A percentile compares a stretch with the other conserved stretches of the same genome.
These are phyloP conservation scores for Megaceryle maxima DNA, from an alignment of 2,113 vertebrate species.

Conservation along the genomic window DNA sequence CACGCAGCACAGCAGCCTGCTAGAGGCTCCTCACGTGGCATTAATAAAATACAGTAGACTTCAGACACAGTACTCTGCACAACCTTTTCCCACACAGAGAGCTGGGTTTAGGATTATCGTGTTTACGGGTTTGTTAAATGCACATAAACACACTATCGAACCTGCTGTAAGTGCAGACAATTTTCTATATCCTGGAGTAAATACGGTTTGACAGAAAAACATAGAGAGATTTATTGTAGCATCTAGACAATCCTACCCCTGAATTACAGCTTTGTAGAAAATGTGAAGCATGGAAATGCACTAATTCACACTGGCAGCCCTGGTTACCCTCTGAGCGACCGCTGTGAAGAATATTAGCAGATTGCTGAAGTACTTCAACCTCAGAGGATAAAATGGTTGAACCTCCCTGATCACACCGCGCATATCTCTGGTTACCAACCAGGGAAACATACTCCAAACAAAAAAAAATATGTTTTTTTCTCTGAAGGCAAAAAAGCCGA, in stretches of 20 bases:
- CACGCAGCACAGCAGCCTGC: accelerated
- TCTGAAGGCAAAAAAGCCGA: neutral
- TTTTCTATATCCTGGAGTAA: neutral
- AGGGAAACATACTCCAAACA: neutral
- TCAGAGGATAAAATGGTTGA: neutral
- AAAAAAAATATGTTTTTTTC: neutral
- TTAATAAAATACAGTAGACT: neutral
- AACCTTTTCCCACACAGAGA: accelerated
- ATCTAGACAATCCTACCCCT: too few species aligned
- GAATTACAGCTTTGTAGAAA: neutral
- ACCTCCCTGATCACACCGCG: neutral
- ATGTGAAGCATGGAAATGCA: neutral
- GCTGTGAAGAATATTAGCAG: neutral
- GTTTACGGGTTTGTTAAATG: accelerated
- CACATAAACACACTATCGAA: neutral
- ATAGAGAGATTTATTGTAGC: neutral
- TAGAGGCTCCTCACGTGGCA: neutral
- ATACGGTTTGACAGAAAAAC: neutral
- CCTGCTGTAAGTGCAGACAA: accelerated
- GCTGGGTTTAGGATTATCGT: neutral
- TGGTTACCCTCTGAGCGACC: neutral
- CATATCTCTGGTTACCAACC: neutral
- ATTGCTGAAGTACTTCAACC: neutral
- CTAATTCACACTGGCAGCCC: neutral
- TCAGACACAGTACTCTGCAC: neutral